Base-by-base conservation (phyloP, 2,797 vertebrate genomes). In the Propithecus deckenii region DNA sequence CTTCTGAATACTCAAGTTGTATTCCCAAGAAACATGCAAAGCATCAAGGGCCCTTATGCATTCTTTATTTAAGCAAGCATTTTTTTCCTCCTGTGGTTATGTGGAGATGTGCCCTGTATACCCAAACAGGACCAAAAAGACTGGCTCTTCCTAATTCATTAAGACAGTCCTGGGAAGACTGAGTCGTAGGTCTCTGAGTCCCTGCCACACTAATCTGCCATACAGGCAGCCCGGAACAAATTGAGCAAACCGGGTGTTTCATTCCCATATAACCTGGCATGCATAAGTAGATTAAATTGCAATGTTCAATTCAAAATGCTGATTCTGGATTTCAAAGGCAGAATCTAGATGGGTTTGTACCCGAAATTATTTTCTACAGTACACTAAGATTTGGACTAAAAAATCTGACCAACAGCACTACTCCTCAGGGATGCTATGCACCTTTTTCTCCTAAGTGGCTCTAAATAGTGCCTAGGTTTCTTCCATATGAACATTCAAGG, bases 301-400 rank as follows among this genome's bases (percentile, higher is more conserved):
- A 69, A 59, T 95, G 15, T 67, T 78, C 78, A 87, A 32, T 87
- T 91, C 11, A 78, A 69, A 94, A 46, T 80, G 18, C 20, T 93
- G 48, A 63, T 83, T 89, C 22, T 93, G 46, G 46, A 69, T 95
- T 90, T 97, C 63, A 83, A 88, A 96, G 15, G 5, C 41, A 11
- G n/a, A 95, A 67, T 12, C 57, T 50, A 57, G 18, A 95, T 55
- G 5, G 4, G 28, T 86, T 63, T 87, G 46, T 15, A 75, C 13
- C 2, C 28, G 17, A 10, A 20, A 15, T 94, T 38, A 92, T 90
- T 96, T 71, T 65, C 86, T 72, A 43, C 3, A 86, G 32, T 61
- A 61, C 18, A 41, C 23, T 72, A 61, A 85, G 5, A n/a, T 43
- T 79, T 72, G 59, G 10, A 52, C 9, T 79, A 30, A 90, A 48